Percentiles rank a stretch among this genome's conserved stretches.
These are phyloP conservation scores for Eupsilia transversa DNA, from an alignment of 2,888 invertebrate species.

Conservation along the genomic window DNA sequence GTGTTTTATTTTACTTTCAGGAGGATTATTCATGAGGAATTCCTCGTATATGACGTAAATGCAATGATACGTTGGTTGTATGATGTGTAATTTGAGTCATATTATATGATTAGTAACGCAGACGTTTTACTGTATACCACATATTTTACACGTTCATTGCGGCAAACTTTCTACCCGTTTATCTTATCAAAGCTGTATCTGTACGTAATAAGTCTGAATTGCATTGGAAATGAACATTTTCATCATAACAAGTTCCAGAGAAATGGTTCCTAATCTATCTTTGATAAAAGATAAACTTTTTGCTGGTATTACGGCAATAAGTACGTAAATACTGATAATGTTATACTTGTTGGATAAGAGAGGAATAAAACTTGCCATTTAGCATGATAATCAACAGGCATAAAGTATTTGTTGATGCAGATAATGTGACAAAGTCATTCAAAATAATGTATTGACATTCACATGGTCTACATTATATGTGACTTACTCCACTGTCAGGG, in stretches of 20 bases:
- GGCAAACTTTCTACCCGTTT: slow-evolving; percentile 68
- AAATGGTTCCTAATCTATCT: slow-evolving; percentile 61
- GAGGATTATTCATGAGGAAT: slow-evolving; percentile 54
- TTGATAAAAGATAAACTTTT: slow-evolving; percentile 58
- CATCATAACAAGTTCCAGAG: slow-evolving; percentile 57
- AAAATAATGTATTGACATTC: slow-evolving; percentile 18
- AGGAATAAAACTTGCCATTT: slow-evolving; percentile 24
- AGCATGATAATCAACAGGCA: slow-evolving; percentile 15
- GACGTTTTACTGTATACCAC: slow-evolving; percentile 60
- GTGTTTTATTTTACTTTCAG: slow-evolving; percentile 58
- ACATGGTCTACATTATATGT: not conserved
- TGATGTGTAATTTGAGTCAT: slow-evolving; percentile 72
- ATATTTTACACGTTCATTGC: slow-evolving; percentile 59
- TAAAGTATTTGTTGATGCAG: slow-evolving; percentile 37
- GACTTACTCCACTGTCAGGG: slow-evolving; percentile 30
- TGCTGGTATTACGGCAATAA: slow-evolving; percentile 61
- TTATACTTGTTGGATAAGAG: slow-evolving; percentile 37
- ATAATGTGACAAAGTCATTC: slow-evolving; percentile 18
- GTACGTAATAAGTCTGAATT: slow-evolving; percentile 62
- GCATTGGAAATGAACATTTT: slow-evolving; percentile 61
- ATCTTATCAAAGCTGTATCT: slow-evolving; percentile 72
- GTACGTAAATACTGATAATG: slow-evolving; percentile 48
- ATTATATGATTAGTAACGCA: slow-evolving; percentile 67
- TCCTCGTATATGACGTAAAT: slow-evolving; percentile 70
- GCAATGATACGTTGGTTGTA: slow-evolving; percentile 66